Evolutionary conservation across 2,888 invertebrate genomes (phyloP), one percentile per base, ranked within the genome.

Genomic region (Lasioglossum malachurum): DNA sequence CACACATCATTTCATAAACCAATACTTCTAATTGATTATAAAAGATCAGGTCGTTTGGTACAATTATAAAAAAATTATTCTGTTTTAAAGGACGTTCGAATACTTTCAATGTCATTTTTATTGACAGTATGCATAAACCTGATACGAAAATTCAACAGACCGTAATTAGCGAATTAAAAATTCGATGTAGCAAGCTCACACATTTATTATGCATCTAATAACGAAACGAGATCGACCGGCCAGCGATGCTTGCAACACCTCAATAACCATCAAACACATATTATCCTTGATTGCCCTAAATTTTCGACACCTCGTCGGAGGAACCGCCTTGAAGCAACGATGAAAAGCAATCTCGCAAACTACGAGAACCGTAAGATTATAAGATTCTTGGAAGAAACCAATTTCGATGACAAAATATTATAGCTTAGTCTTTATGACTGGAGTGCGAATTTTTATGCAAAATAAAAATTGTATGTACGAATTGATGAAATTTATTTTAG

Each of bases 221-320:
- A 64, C 27, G 60, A 64, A 64, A 64, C 16, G 60, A 1, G 60
- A 64, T 64, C 60, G 60, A 14, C 14, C 16, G 31, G 14, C 12
- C 60, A 1, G 7, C 60, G 27, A 64, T 64, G 27, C 16, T 64
- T 64, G 60, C 60, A 64, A 64, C 60, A 64, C 60, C 60, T 31
- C 16, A 16, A 64, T 64, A 64, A 64, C 27, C 31, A 31, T 64
- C 60, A 64, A 64, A 64, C 31, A 64, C 60, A 31, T 44, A 44
- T 31, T 64, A 64, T 64, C 60, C 27, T 27, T 31, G 60, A 64
- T 64, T 64, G 60, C 60, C 60, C 60, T 31, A 64, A 64, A 64
- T 64, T 64, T 64, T 64, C 60, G 60, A 27, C 60, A n/a, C 27
- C 60, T 31, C 60, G 60, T 64, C 60, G 31, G 7, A 64, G 60